Evolutionary conservation across 2,888 invertebrate species (phyloP), one percentile per base, ranked within the genome.

Genomic region (Phyto melanocephala): DNA sequence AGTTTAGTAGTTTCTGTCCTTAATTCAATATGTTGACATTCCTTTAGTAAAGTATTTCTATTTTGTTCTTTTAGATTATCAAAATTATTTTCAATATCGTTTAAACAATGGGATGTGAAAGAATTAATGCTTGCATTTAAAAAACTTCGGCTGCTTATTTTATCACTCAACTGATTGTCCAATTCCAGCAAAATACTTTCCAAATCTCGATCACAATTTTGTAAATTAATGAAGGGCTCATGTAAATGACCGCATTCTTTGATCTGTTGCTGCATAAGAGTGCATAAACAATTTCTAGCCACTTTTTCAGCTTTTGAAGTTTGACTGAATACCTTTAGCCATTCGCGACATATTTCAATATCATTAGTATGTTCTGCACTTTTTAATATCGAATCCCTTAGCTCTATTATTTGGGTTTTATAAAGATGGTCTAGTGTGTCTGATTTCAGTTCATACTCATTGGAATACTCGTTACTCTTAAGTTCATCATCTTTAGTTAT

Each of bases 271-370:
- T 88, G 88, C 83, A 91, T 72, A 2, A 88, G 81, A 10, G 88
- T 65, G 11, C 90, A 86, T 76, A 91, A 81, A 20, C 84, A 88
- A 78, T 90, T 90, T 5, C 91, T 85, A 1, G 86, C 85, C 45
- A 89, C 79, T 79, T 88, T 89, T 28, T 91, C 89, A 0, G 84
- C 72, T 3, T 81, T 72, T 0, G 81, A 65, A 0, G 87, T 86
- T 1, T 83, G 67, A 40, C 87, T 86, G 45, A 91, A 88, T 17
- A 87, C 85, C 33, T 89, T 85, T 10, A 91, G 71, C 91, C 91
- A 91, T 76, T 84, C 85, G 28, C 84, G 86, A 60, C 87, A 87
- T 13, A 86, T 77, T 15, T 87, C 86, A 15, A 88, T 85, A 22
- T 87, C 87, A n/a, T 85, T 56, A n/a, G n/a, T n/a, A 0, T 83